Evolutionary conservation across 35 echinoderm and acorn worm genomes (phyloP).

Genomic region (Diadema setosum): DNA sequence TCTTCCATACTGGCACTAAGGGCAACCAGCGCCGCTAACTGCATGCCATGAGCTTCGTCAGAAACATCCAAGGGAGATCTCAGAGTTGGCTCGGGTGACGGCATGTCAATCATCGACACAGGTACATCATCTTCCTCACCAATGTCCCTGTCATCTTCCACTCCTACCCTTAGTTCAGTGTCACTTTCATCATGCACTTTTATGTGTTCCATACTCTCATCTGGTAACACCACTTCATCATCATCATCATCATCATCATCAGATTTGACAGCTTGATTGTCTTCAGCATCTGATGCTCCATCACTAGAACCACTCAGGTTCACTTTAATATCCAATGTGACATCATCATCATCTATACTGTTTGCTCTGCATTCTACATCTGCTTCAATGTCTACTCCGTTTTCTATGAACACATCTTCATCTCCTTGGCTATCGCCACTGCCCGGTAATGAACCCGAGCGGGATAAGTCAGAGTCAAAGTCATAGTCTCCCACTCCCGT

Average conservation of each 20-base stretch:
- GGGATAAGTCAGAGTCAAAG: background rate
- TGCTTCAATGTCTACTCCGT: background rate
- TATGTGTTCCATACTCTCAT: background rate
- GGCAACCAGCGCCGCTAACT: conserved; percentile 85
- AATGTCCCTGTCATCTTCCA: background rate
- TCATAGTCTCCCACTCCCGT: conserved; percentile 12
- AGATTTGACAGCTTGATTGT: background rate
- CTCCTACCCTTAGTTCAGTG: background rate
- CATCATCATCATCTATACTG: background rate
- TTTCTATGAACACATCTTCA: background rate
- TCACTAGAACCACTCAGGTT: too few relatives aligned
- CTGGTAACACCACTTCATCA: background rate
- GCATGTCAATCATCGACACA: conserved; percentile 87
- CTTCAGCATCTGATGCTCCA: background rate
- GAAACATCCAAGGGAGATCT: conserved; percentile 21
- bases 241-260: conserved; percentile 4
- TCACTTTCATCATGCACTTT: background rate
- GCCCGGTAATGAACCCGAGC: background rate
- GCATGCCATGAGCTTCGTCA: conserved; percentile 92
- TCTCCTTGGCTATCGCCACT: background rate
- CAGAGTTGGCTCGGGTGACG: conserved; percentile 49
- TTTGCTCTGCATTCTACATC: background rate
- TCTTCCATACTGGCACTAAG: conserved; percentile 61
- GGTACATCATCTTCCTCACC: conserved; percentile 66
- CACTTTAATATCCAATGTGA: too few relatives aligned